A percentile compares a stretch with the other conserved stretches of the same genome.
Evolutionary conservation across 2,797 vertebrate genomes (phyloP).

Genomic region (Myotis vivesi): DNA sequence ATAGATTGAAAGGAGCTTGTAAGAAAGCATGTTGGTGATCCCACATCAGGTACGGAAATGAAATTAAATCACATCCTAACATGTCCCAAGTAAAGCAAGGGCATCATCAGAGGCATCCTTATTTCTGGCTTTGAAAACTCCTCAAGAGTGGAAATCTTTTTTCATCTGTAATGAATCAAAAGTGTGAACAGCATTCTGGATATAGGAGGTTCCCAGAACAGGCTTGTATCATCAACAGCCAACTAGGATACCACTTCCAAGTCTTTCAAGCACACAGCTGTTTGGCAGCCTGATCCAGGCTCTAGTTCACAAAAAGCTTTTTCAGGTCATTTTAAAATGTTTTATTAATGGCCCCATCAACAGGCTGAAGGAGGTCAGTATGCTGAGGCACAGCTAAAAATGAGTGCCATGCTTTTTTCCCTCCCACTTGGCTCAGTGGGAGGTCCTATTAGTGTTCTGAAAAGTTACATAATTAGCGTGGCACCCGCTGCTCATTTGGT

Average conservation of each 20-base stretch:
- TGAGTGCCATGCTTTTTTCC: conserved; percentile 8
- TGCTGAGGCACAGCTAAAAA: conserved; percentile 50
- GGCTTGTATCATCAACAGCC: background rate
- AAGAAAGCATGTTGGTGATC: background rate
- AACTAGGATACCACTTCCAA: conserved; percentile 13
- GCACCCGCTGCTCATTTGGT: conserved; percentile 50
- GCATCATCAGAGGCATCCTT: background rate
- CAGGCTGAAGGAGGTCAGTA: conserved; percentile 63
- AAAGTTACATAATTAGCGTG: conserved; percentile 64
- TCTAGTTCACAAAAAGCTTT: background rate
- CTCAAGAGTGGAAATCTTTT: background rate
- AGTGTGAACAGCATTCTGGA: conserved; percentile 19
- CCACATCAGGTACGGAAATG: background rate
- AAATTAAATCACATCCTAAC: background rate
- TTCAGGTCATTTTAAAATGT: conserved; percentile 63
- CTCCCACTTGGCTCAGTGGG: conserved; percentile 59
- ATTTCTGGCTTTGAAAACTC: conserved; percentile 1
- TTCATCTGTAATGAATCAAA: conserved; percentile 25
- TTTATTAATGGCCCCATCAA: conserved; percentile 68
- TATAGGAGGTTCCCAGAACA: background rate
- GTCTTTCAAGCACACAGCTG: conserved; percentile 46
- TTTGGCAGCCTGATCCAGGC: background rate
- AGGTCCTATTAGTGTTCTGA: conserved; percentile 52
- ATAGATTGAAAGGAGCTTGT: background rate
- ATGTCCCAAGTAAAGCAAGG: background rate